A percentile compares a stretch with the other conserved stretches of the same genome.
Evolutionary conservation across 1,140 invertebrate genomes (phyloP).

Genomic region (Microplitis mediator): DNA sequence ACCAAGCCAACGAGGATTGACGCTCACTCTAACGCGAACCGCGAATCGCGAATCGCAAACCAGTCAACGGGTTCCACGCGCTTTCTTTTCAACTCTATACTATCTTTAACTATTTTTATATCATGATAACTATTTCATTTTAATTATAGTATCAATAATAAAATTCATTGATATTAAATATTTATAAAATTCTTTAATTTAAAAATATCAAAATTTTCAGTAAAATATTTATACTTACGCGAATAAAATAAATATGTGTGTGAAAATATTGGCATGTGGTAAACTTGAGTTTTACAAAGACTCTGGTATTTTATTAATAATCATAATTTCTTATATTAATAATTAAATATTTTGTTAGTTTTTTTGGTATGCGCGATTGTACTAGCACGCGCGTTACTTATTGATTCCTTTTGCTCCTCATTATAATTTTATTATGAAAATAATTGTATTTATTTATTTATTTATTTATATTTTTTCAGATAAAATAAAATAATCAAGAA

Average conservation of each 20-base stretch:
- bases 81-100: not conserved
- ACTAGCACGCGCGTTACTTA: constrained; percentile 52
- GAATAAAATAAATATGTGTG: too few relatives aligned
- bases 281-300: too few relatives aligned
- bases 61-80: constrained; percentile 23
- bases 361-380: constrained; percentile 44
- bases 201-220: too few relatives aligned
- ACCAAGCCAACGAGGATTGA: not conserved
- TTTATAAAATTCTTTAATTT: too few relatives aligned
- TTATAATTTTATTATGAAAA: constrained; percentile 34
- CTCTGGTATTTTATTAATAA: not conserved
- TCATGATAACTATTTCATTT: too few relatives aligned
- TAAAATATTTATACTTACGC: too few relatives aligned
- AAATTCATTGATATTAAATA: too few relatives aligned
- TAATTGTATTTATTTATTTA: too few relatives aligned
- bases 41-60: not conserved
- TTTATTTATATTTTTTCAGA: too few relatives aligned
- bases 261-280: too few relatives aligned
- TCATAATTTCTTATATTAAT: not conserved
- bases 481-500: constrained; percentile 8
- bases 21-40: constrained; percentile 30
- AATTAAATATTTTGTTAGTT: constrained; percentile 3
- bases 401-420: constrained; percentile 49
- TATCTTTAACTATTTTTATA: too few relatives aligned
- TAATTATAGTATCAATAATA: too few relatives aligned